Base-by-base conservation (phyloP, 1,140 invertebrate genomes). In the Drosophila yakuba region DNA sequence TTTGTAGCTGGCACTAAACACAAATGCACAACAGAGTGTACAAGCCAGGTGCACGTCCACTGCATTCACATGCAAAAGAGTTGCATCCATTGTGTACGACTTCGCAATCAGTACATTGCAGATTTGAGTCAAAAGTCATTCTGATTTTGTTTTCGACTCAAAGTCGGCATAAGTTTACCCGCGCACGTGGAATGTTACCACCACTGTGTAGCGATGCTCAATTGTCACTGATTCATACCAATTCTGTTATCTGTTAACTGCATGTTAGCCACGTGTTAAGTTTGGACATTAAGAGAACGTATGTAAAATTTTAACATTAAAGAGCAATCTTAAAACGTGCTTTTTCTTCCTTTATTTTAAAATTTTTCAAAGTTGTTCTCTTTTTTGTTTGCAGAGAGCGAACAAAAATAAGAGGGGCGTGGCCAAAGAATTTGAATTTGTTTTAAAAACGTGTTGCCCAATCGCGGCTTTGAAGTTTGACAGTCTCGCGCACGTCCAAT, bases 161-260 rank as follows among this genome's bases (percentile, higher is more conserved):
- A 17, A 28, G 14, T 15, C 15, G n/a, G 23, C 41, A 35, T 57
- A 32, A 15, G 25, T 50, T 25, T 10, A 23, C 54, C 28, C 55
- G 55, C 55, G 55, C 55, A 23, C 58, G 47, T 35, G 48, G 35
- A 61, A 38, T 60, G 57, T 12, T 47, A 78, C 44, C 23, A 48
- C 79, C 63, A 74, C 68, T 64, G 68, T 59, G 80, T 74, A 60
- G 79, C 67, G 76, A 80, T 80, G 78, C 67, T 76, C 71, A 78
- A 28, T 28, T 7, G 45, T 48, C 23, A 48, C 45, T 48, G 45
- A 48, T n/a, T 41, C 32, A 32, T 32, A 10, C 32, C 32, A 32
- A 8, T 32, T 8, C 32, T 32, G 8, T 32, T 32, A 3, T 2
- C 32, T 32, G 32, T 32, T 32, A 32, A 32, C 32, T 32, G 32